These are phyloP conservation scores for Pelosia muscerda DNA, from an alignment of 2,888 invertebrate genomes.

Conservation along the genomic window DNA sequence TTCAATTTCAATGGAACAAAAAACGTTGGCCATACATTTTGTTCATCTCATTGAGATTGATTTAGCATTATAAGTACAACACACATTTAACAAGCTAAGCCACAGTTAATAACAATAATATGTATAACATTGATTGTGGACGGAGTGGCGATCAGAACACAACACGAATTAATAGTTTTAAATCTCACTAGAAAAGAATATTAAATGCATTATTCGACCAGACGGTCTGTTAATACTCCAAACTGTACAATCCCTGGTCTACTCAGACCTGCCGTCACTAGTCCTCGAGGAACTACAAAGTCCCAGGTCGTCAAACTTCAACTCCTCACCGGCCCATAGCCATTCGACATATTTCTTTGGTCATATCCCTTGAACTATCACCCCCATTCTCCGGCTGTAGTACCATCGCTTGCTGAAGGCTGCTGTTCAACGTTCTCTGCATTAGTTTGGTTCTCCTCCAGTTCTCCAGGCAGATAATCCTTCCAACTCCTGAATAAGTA, in stretches of 20 bases:
- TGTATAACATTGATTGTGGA: slow-evolving; percentile 55
- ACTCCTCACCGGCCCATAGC: slow-evolving; percentile 21
- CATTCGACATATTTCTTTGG: slow-evolving; percentile 25
- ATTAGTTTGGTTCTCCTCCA: slow-evolving; percentile 69
- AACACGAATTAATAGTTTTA: slow-evolving; percentile 45
- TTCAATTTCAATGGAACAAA: background rate
- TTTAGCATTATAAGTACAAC: slow-evolving; percentile 29
- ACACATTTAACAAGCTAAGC: slow-evolving; percentile 44
- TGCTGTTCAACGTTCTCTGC: slow-evolving; percentile 34
- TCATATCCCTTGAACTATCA: slow-evolving; percentile 46
- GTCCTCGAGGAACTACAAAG: background rate
- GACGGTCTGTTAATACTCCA: slow-evolving; percentile 48
- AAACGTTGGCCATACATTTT: background rate
- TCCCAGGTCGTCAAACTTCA: background rate
- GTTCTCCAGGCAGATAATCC: slow-evolving; percentile 94
- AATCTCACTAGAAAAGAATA: slow-evolving; percentile 68
- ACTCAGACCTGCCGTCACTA: background rate
- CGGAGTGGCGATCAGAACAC: slow-evolving; percentile 63
- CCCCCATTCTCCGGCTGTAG: slow-evolving; percentile 65
- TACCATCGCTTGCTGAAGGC: slow-evolving; percentile 43
- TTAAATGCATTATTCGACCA: slow-evolving; percentile 76
- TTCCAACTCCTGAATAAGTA: slow-evolving; percentile 97
- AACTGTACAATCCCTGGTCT: slow-evolving; percentile 36
- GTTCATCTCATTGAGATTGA: background rate
- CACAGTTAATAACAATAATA: slow-evolving; percentile 36